These are phyloP conservation scores for Thamnaconus septentrionalis DNA, from an alignment of 2,113 vertebrate species.

Conservation along the genomic window DNA sequence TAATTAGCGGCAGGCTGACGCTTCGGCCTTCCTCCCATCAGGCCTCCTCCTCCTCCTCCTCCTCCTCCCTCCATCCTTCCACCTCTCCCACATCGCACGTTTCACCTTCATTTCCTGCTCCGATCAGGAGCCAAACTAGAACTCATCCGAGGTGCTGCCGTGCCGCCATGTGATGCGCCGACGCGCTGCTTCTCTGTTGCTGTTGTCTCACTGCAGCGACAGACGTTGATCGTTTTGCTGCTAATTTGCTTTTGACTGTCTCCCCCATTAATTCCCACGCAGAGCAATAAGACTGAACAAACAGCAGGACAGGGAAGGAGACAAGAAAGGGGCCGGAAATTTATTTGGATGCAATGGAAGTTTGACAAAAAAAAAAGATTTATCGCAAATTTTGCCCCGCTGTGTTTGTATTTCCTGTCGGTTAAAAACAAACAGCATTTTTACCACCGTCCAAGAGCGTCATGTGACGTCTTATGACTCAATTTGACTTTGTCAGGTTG, in stretches of 20 bases:
- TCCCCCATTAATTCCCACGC: neutral
- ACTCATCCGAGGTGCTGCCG: conserved; percentile 14
- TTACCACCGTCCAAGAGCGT: too few relatives aligned
- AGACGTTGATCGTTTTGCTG: too few relatives aligned
- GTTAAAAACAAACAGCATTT: too few relatives aligned
- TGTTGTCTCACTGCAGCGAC: too few relatives aligned
- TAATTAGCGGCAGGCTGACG: conserved; percentile 44
- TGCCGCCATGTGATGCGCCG: neutral
- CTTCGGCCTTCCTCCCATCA: conserved; percentile 36
- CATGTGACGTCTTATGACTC: too few relatives aligned
- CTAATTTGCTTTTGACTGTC: too few relatives aligned
- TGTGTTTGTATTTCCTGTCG: neutral
- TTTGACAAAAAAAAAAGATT: too few relatives aligned
- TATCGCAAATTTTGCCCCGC: neutral
- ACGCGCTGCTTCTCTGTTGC: too few relatives aligned
- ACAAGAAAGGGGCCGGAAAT: neutral
- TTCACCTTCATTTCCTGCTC: conserved; percentile 30
- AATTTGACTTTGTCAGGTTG: too few relatives aligned
- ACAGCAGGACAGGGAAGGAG: neutral
- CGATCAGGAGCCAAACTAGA: conserved; percentile 37
- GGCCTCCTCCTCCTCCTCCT: conserved; percentile 5
- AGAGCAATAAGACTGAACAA: conserved; percentile 12
- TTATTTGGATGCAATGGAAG: too few relatives aligned
- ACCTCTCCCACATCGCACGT: conserved; percentile 8
- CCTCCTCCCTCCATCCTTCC: neutral